Percentiles rank a stretch among this genome's conserved stretches.
Evolutionary conservation across 2,888 invertebrate genomes (phyloP).

Genomic region (Luperina testacea): DNA sequence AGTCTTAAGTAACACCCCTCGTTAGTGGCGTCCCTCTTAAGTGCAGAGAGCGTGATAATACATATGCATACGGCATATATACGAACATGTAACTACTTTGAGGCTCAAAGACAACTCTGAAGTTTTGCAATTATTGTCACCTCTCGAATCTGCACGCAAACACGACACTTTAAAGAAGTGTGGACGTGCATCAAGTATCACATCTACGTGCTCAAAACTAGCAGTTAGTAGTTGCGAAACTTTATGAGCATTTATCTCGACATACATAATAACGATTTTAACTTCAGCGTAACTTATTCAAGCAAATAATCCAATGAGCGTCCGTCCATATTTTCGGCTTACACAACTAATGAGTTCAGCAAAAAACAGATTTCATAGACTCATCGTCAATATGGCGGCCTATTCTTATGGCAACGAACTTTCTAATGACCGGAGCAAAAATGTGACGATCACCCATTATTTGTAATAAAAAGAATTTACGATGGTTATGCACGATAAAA

Average conservation of each 20-base stretch:
- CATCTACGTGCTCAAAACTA: slow-evolving; percentile 11
- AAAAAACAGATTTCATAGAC: slow-evolving; percentile 51
- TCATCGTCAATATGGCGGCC: slow-evolving; percentile 54
- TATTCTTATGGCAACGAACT: slow-evolving; percentile 68
- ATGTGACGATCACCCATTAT: slow-evolving; percentile 62
- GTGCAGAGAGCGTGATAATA: slow-evolving; percentile 56
- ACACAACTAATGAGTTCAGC: slow-evolving; percentile 55
- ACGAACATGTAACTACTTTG: slow-evolving; percentile 1
- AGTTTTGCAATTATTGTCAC: slow-evolving; percentile 47
- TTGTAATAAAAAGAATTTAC: slow-evolving; percentile 60
- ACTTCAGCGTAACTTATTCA: slow-evolving; percentile 28
- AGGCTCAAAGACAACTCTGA: slow-evolving; percentile 2
- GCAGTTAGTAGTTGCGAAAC: slow-evolving; percentile 21
- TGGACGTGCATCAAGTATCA: slow-evolving; percentile 15
- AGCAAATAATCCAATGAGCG: slow-evolving; percentile 12
- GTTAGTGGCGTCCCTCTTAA: slow-evolving; percentile 50
- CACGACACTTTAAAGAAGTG: slow-evolving; percentile 15
- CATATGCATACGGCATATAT: slow-evolving; percentile 46
- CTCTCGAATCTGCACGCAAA: slow-evolving; percentile 17
- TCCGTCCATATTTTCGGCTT: slow-evolving; percentile 38
- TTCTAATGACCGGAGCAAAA: slow-evolving; percentile 70
- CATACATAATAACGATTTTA: slow-evolving; percentile 10
- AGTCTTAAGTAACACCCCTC: slow-evolving; percentile 46
- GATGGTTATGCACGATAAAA: slow-evolving; percentile 55
- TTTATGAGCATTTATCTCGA: slow-evolving; percentile 22